phyloP scores from a whole-genome alignment of 2,888 invertebrate genomes.

The Carabus problematicus region DNA sequence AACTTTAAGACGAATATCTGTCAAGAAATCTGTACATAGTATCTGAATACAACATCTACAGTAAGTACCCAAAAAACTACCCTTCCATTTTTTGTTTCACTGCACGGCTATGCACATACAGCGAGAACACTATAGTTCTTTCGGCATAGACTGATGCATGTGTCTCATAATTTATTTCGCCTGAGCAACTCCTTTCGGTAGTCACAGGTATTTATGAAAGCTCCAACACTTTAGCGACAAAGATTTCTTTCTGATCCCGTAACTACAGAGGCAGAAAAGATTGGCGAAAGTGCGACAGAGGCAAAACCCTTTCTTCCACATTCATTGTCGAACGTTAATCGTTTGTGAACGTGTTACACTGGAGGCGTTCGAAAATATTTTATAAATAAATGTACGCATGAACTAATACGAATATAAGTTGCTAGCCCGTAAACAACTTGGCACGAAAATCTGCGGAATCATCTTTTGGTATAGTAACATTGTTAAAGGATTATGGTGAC shows the following conservation, averaged over 20 bases:
- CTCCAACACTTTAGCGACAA: constrained; percentile 38
- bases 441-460: no score
- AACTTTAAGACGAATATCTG: no score
- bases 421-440: no score
- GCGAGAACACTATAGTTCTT: no score
- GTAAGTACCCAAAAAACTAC: no score
- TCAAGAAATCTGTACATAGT: no score
- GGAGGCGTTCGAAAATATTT: constrained; percentile 29
- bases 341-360: constrained; percentile 25
- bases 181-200: constrained; percentile 33
- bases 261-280: constrained; percentile 28
- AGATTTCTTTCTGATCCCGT: constrained; percentile 12
- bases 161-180: constrained; percentile 21
- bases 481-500: no score
- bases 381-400: constrained; percentile 37
- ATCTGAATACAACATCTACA: no score
- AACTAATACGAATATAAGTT: not conserved
- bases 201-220: constrained; percentile 38
- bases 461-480: no score
- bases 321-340: constrained; percentile 35
- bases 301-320: constrained; percentile 33
- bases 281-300: not conserved
- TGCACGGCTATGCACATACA: no score
- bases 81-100: no score
- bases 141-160: not conserved